A percentile compares a stretch with the other conserved stretches of the same genome.
phyloP scores from a whole-genome alignment of 2,797 vertebrate genomes.

The Tokudaia tokunoshimensis region DNA sequence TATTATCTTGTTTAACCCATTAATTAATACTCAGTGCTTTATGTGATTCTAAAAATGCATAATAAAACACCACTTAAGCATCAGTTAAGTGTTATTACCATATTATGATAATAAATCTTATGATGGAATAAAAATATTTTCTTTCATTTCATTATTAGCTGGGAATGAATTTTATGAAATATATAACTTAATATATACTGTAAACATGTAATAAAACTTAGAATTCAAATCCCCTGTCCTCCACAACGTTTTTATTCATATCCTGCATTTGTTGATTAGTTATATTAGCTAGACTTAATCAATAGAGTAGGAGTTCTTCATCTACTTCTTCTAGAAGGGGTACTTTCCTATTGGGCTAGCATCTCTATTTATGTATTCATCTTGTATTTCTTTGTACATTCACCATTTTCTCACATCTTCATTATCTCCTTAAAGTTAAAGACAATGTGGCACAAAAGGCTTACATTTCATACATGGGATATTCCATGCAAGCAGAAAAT shows the following conservation, averaged over 20 bases:
- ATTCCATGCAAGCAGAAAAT: background rate
- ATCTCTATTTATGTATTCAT: background rate
- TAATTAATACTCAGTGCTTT: background rate
- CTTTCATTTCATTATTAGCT: background rate
- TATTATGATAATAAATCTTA: background rate
- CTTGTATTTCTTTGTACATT: background rate
- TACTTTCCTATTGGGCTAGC: background rate
- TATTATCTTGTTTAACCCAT: background rate
- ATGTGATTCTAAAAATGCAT: background rate
- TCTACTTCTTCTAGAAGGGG: slow-evolving; percentile 18
- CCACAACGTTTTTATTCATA: background rate
- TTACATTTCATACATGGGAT: background rate
- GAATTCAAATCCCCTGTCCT: background rate
- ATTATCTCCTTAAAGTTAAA: background rate
- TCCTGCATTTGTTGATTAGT: background rate
- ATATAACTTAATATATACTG: background rate
- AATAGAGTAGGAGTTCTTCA: background rate
- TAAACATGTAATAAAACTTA: background rate
- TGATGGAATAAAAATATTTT: background rate
- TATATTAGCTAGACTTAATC: background rate
- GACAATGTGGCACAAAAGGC: background rate
- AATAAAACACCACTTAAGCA: background rate
- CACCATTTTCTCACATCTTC: background rate
- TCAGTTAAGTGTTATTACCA: background rate
- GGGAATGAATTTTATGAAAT: background rate